Conservation (phyloP, 2,113 vertebrate species). For the Equus quagga region DNA sequence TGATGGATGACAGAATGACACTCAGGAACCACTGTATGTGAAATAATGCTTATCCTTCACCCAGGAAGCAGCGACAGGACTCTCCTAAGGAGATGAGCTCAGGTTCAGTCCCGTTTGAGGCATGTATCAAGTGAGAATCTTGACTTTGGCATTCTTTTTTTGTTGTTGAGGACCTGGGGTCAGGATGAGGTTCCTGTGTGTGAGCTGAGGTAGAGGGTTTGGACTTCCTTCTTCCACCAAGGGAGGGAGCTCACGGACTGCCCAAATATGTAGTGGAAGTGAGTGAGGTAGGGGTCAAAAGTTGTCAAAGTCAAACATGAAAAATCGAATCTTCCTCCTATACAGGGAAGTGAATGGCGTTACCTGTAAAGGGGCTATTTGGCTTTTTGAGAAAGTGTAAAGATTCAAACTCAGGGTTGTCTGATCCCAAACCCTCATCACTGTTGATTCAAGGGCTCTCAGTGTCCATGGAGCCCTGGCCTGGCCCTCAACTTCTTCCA, state of each 20-base stretch:
- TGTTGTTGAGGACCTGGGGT: not conserved
- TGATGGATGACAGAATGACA: not conserved
- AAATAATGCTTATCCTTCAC: not conserved
- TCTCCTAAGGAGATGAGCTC: not conserved
- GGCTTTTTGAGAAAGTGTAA: not conserved
- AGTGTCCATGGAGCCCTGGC: not conserved
- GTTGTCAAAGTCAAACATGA: not conserved
- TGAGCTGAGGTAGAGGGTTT: not conserved
- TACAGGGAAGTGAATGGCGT: not conserved
- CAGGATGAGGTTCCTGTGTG: not conserved
- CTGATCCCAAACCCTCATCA: not conserved
- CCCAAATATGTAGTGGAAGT: not conserved
- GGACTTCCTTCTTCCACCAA: not conserved
- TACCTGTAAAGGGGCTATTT: not conserved
- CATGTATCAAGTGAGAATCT: not conserved
- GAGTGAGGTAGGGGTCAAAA: not conserved
- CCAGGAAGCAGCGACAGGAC: not conserved
- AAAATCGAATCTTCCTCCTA: not conserved
- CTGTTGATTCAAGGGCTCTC: no score
- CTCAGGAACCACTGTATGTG: not conserved
- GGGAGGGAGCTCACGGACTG: rapidly evolving
- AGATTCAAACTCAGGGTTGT: not conserved
- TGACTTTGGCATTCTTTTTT: not conserved
- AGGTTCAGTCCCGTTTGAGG: not conserved
- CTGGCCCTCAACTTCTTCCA: not conserved